Percentiles rank a stretch among this genome's conserved stretches.
These are phyloP conservation scores for Polyommatus icarus DNA, from an alignment of 2,888 invertebrate species.

Conservation along the genomic window DNA sequence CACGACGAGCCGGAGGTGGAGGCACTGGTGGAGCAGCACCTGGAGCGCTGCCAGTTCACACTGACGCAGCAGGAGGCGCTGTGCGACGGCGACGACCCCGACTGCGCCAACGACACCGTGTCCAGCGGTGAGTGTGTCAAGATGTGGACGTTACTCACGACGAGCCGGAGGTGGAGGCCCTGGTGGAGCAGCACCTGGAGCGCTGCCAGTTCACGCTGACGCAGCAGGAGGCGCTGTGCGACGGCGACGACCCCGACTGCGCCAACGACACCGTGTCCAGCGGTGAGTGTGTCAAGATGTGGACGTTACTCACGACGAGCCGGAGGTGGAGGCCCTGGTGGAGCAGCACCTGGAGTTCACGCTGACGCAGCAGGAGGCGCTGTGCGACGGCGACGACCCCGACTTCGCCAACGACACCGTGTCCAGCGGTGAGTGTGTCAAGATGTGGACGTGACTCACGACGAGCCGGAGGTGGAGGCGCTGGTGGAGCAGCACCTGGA, in stretches of 20 bases:
- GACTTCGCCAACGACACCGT: slow-evolving; percentile 51
- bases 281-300: too few relatives aligned
- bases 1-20: too few relatives aligned
- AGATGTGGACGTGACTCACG: slow-evolving; percentile 58
- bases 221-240: slow-evolving; percentile 69
- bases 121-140: slow-evolving; percentile 32
- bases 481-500: slow-evolving; percentile 59
- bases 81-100: slow-evolving; percentile 63
- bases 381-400: slow-evolving; percentile 65
- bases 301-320: slow-evolving; percentile 60
- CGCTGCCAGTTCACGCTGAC: slow-evolving; percentile 67
- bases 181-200: slow-evolving; percentile 59
- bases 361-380: slow-evolving; percentile 68
- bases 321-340: slow-evolving; percentile 55
- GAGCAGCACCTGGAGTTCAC: slow-evolving; percentile 62
- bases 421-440: slow-evolving; percentile 35
- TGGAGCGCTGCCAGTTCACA: slow-evolving; percentile 58
- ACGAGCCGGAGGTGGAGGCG: slow-evolving; percentile 57
- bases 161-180: slow-evolving; percentile 56
- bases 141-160: slow-evolving; percentile 53
- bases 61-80: slow-evolving; percentile 67
- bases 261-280: slow-evolving; percentile 46
- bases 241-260: slow-evolving; percentile 60
- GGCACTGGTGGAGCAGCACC: too few relatives aligned
- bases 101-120: slow-evolving; percentile 51